Evolutionary conservation across 2,113 vertebrate species (phyloP), one percentile per base, ranked within the genome.

Genomic region (Archocentrus centrarchus): DNA sequence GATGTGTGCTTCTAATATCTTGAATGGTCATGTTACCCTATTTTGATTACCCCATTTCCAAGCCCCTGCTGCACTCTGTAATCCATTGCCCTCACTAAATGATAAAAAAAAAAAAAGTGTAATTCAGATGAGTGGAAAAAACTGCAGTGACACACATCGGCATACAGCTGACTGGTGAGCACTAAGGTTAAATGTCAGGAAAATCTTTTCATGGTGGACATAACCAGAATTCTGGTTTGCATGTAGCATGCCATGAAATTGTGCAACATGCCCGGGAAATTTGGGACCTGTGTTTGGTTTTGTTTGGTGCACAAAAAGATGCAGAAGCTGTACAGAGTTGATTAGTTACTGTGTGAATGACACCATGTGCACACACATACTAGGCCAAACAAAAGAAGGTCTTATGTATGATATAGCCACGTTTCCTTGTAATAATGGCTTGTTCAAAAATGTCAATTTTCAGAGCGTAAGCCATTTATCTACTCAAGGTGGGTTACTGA

Each of bases 21-120:
- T 87, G 79, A 92, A 90, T 93, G 93, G 90, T 94, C 90, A 93
- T 94, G 91, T 92, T 95, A 95, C 93, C 94, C 94, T 92, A 93
- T 95, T 96, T 95, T 96, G 94, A 95, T 95, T 94, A 95, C 95
- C 94, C 92, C 91, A 90, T 93, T 94, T 92, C 88, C 86, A 93
- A 84, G 88, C 89, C 83, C 86, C 86, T 88, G 87, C 87, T 91
- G 88, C 86, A 88, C 90, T 91, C 89, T 91, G 88, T 95, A 95
- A 94, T 93, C 95, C 94, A 87, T 18, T 91, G 86, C 82, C 80
- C 89, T 90, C 47, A 50, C 86, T 91, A 79, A 93, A 94, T 90
- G 68, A 92, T 80, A 81, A 87, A 44, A 70, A 70, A 70, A 44
- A 94, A 91, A 89, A 90, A 93, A 91, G 91, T 93, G 91, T 93